Evolutionary conservation across 2,797 vertebrate species (phyloP), one percentile per base, ranked within the genome.

Genomic region (Halcyon leucocephala): DNA sequence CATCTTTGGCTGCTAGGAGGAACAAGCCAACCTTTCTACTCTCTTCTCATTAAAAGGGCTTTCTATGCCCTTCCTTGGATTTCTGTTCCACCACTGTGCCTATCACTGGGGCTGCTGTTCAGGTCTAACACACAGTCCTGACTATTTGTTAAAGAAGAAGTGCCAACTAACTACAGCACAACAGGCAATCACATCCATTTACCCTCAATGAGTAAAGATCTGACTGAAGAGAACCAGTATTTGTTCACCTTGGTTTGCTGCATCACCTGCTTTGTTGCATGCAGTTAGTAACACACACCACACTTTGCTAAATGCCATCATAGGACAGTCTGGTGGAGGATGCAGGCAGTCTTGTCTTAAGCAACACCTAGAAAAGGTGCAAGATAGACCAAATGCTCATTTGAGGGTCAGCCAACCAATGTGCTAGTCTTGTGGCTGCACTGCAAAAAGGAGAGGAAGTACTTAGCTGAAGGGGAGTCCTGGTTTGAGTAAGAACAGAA

Each of bases 71-170:
- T n/a, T 70, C n/a, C 11, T 57, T 24, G 42, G 42, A 39, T 37
- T 21, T 35, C n/a, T 35, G 55, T 41, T 10, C 28, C 28, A 33
- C 1, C 33, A 8, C 58, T 0, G 0, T 28, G 10, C 26, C 31
- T 58, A 0, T 49, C 35, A 33, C 67, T 2, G 0, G 31, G 41
- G 33, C 31, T 82, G 17, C 35, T 29, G 35, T 61, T 90, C 65
- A 55, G 73, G 39, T 44, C 52, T 26, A 39, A 8, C 37, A 64
- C 39, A 66, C 4, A 29, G 18, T 14, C 33, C 31, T 7, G 3
- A 12, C 37, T 28, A 4, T 10, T 69, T 80, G 37, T 37, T 22
- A 33, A 74, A 89, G 15, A 74, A 89, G 15, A 84, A 55, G 20
- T 19, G 28, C 3, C 55, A 73, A 0, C 11, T 42, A 33, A n/a